These are phyloP conservation scores for Aphidius ervi DNA, from an alignment of 1,140 invertebrate species.

Conservation along the genomic window DNA sequence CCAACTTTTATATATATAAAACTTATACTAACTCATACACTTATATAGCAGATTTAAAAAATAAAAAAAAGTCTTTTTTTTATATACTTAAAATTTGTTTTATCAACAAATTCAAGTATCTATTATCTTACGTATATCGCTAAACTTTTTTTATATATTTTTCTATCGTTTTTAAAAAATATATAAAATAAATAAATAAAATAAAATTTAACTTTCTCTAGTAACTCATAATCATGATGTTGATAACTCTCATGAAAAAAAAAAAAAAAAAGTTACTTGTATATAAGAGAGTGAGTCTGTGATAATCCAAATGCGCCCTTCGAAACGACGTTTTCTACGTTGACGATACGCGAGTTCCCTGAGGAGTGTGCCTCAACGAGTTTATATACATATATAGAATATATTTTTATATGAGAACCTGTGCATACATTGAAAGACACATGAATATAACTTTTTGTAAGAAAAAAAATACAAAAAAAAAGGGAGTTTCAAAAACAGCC, in stretches of 20 bases:
- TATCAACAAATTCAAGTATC: not conserved
- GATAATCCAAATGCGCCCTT: slow-evolving; percentile 24
- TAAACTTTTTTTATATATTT: not conserved
- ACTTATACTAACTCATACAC: too few species aligned
- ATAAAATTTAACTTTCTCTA: not conserved
- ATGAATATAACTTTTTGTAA: slow-evolving; percentile 12
- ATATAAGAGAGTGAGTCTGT: slow-evolving; percentile 6
- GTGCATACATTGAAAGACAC: slow-evolving; percentile 3
- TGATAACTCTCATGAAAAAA: slow-evolving; percentile 18
- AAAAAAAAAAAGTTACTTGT: not conserved
- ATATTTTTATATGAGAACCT: not conserved
- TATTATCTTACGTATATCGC: too few species aligned
- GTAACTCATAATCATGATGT: slow-evolving; percentile 19
- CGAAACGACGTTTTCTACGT: slow-evolving; percentile 22
- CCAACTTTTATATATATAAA: slow-evolving; percentile 4
- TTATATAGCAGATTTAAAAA: slow-evolving; percentile 26
- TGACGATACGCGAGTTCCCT: slow-evolving; percentile 24
- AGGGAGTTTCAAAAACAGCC: slow-evolving; percentile 31
- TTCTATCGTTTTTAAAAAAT: slow-evolving; percentile 1
- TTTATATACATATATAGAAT: too few species aligned
- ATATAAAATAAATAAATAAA: not conserved
- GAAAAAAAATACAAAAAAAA: slow-evolving; percentile 22
- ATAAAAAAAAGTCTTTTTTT: slow-evolving; percentile 28
- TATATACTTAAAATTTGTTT: not conserved
- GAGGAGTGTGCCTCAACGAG: not conserved